These are phyloP conservation scores for Petromus typicus DNA, from an alignment of 2,113 vertebrate genomes.

Conservation along the genomic window DNA sequence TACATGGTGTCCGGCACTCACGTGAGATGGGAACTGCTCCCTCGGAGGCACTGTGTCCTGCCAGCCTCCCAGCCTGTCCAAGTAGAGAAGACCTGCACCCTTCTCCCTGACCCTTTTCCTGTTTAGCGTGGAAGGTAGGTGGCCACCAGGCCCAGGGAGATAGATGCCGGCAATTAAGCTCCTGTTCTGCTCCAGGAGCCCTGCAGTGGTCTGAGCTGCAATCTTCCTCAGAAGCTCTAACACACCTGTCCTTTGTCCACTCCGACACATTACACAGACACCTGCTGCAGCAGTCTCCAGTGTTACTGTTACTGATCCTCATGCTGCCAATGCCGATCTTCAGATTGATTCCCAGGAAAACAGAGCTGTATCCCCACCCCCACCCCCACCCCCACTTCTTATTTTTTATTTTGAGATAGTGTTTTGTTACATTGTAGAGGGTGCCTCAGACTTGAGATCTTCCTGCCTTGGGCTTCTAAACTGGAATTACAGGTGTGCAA, in stretches of 20 bases:
- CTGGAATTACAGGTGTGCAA: neutral
- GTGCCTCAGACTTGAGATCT: neutral
- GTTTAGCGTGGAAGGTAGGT: neutral
- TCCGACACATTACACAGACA: neutral
- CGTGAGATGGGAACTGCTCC: neutral
- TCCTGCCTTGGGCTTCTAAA: neutral
- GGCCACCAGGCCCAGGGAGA: neutral
- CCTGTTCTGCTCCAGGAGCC: neutral
- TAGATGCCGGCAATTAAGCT: too few relatives aligned
- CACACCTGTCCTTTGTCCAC: neutral
- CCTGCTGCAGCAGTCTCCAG: neutral
- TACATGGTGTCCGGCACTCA: neutral
- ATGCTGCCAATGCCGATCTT: fast-evolving
- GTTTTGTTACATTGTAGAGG: neutral
- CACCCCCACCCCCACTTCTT: neutral
- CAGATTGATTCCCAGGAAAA: neutral
- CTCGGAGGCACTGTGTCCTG: neutral
- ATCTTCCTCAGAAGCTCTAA: neutral
- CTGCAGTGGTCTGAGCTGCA: too few relatives aligned
- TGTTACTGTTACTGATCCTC: too few relatives aligned
- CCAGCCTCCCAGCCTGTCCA: neutral
- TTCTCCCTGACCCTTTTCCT: neutral
- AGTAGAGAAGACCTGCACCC: neutral
- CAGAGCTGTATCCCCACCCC: neutral
- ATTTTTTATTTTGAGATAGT: neutral